phyloP scores from a whole-genome alignment of 2,888 invertebrate genomes.

The Molanna angustata region DNA sequence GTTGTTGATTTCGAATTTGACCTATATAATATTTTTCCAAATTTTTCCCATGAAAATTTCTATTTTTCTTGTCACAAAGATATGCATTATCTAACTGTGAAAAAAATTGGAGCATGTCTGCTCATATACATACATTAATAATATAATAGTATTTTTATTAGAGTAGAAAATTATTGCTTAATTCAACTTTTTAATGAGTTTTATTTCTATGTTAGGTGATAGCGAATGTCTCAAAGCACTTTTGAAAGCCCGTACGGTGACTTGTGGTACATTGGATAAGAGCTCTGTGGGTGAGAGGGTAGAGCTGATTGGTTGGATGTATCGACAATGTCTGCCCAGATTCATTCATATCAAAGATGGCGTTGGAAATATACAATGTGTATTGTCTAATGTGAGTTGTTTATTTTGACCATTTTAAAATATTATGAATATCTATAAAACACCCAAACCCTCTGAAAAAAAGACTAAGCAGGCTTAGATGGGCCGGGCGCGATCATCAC shows the following conservation, averaged over 20 bases:
- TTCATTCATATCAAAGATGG: slow-evolving; percentile 47
- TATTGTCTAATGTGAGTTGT: slow-evolving; percentile 36
- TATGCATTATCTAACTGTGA: no score
- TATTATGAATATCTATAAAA: not conserved
- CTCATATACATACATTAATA: no score
- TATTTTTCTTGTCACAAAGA: no score
- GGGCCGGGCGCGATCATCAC: no score
- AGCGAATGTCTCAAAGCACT: slow-evolving; percentile 9
- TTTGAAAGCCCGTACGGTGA: slow-evolving; percentile 30
- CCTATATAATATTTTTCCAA: no score
- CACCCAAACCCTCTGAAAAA: not conserved
- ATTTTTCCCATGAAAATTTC: no score
- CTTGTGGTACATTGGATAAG: slow-evolving; percentile 40
- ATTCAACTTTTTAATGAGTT: not conserved
- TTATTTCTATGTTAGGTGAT: slow-evolving; percentile 13
- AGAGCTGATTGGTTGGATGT: slow-evolving; percentile 45
- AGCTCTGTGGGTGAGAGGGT: slow-evolving; percentile 41
- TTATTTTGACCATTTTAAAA: not conserved
- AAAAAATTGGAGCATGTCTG: no score
- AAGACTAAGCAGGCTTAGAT: no score
- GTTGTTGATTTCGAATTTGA: not conserved
- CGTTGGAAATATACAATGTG: slow-evolving; percentile 45
- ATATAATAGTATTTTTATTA: no score
- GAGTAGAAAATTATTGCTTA: no score
- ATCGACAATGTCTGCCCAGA: slow-evolving; percentile 40